Base-by-base conservation (phyloP, 2,888 invertebrate species). In the Sarcophaga variegata region DNA sequence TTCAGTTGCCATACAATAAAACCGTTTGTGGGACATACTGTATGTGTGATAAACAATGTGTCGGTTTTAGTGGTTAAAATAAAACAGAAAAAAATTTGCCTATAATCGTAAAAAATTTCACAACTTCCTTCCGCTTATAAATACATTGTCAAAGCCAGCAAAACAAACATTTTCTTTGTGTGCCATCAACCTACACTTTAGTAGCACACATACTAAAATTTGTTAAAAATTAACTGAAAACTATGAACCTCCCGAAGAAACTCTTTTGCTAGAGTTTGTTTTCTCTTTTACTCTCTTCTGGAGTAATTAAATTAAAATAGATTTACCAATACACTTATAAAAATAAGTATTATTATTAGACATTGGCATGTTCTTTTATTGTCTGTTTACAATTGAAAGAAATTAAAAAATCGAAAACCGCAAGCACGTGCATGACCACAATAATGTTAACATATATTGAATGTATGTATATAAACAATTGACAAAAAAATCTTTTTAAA, bases 341-440 rank as follows among this genome's bases (percentile, higher is more conserved):
- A 37, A 37, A 37, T 37, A 22, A 1, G 22, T 22, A 37, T 37
- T 37, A 37, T 10, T 37, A 54, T 54, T 54, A 14, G 17, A 54
- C 17, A 10, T 54, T 54, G 4, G 14, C 3, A 54, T 14, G 54
- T 17, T 54, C 17, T 54, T 54, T 54, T 54, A 54, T 54, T 54
- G 14, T 54, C 54, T 54, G 54, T 54, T 54, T 54, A 4, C 54
- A 14, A 54, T 6, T 37, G 11, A 71, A 54, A 49, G 25, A 79
- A 37, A 37, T 37, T 37, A 8, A 37, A 37, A 37, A 37, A 37
- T 37, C 8, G 66, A 77, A 83, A 81, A 86, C 81, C 86, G 27
- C 86, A 83, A 83, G 78, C 86, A 86, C 83, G 86, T 83, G 86
- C 81, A 86, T 74, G 78, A 83, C 78, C 83, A 70, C 74, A 86